Conservation (phyloP, 2,888 invertebrate genomes). For the Volucella inanis region DNA sequence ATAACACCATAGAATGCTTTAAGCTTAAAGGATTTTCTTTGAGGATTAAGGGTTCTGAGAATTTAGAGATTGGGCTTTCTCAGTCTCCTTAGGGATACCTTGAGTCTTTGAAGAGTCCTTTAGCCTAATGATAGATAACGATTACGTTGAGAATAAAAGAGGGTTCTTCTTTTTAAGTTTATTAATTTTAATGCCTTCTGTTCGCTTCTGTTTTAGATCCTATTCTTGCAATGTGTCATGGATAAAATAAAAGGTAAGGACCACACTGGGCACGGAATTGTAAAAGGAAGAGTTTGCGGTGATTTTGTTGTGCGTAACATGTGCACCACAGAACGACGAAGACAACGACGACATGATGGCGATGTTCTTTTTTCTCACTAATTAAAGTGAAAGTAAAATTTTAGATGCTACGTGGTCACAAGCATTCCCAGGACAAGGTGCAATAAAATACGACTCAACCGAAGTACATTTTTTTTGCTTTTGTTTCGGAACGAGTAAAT, state of each 20-base stretch:
- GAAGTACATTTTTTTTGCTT: neutral
- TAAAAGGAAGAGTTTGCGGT: too few relatives aligned
- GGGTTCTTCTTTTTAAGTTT: conserved; percentile 41
- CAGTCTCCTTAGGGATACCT: conserved; percentile 50
- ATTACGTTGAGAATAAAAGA: conserved; percentile 50
- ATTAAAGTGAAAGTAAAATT: conserved; percentile 52
- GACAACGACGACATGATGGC: neutral
- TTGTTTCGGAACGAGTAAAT: too few relatives aligned
- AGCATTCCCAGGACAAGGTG: conserved; percentile 16
- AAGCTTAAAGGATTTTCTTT: conserved; percentile 57
- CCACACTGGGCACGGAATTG: too few relatives aligned
- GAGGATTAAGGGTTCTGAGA: conserved; percentile 56
- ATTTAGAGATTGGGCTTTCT: conserved; percentile 42
- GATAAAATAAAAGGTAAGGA: neutral
- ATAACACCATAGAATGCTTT: conserved; percentile 22
- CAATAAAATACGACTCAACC: conserved; percentile 21
- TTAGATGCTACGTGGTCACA: conserved; percentile 51
- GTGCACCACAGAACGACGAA: neutral
- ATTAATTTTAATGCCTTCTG: conserved; percentile 48
- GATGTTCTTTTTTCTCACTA: conserved; percentile 21
- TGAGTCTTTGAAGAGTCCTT: conserved; percentile 51
- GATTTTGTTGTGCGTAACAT: too few relatives aligned
- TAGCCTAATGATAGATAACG: conserved; percentile 61
- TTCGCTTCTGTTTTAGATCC: conserved; percentile 25
- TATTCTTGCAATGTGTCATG: conserved; percentile 21